A percentile compares a stretch with the other conserved stretches of the same genome.
Evolutionary conservation across 2,888 invertebrate genomes (phyloP).

Genomic region (Sesia bembeciformis): DNA sequence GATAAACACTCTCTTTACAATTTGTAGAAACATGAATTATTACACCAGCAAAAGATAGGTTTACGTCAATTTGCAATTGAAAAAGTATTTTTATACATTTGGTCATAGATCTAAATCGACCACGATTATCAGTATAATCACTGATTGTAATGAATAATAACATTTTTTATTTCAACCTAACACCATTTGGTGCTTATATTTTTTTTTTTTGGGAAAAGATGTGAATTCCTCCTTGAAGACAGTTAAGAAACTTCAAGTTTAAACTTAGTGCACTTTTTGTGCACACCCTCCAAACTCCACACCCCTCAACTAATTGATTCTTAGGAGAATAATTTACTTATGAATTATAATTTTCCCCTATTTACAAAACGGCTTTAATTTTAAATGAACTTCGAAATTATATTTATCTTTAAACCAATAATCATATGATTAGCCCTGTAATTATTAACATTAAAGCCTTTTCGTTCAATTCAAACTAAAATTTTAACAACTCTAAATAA

Average conservation of each 20-base stretch:
- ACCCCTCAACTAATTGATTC: constrained; percentile 26
- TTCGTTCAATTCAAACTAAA: neutral
- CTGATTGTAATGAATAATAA: too few species aligned
- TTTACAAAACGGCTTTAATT: constrained; percentile 6
- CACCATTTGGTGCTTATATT: too few species aligned
- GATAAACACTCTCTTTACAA: constrained; percentile 6
- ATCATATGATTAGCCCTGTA: too few species aligned
- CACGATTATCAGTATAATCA: too few species aligned
- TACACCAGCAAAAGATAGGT: neutral
- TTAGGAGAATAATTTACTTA: constrained; percentile 44
- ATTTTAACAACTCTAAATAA: neutral
- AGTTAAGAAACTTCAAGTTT: too few species aligned
- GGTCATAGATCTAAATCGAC: too few species aligned
- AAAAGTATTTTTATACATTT: too few species aligned
- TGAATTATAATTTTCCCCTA: constrained; percentile 27
- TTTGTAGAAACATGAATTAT: constrained; percentile 15
- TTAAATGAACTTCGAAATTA: neutral
- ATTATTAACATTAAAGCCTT: too few species aligned
- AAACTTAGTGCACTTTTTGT: neutral
- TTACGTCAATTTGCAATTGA: neutral
- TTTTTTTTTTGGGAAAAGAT: too few species aligned
- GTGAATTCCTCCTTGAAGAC: too few species aligned
- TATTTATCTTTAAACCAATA: neutral
- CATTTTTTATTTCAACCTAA: too few species aligned
- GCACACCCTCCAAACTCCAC: constrained; percentile 15